These are phyloP conservation scores for Mus musculus DNA, from an alignment of 2,113 vertebrate genomes.

Conservation along the genomic window DNA sequence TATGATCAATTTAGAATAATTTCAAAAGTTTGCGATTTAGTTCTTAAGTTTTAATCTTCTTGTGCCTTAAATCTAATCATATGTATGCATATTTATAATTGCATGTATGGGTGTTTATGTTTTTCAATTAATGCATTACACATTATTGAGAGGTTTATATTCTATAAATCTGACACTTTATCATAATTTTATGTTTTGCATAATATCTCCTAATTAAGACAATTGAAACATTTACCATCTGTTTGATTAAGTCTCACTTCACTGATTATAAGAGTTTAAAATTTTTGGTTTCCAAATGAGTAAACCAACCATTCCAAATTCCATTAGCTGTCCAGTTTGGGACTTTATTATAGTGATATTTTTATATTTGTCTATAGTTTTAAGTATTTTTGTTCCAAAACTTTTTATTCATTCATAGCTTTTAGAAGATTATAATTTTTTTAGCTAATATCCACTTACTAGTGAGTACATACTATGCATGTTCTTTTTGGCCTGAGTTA, in stretches of 20 bases:
- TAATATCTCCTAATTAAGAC: slow-evolving; percentile 3
- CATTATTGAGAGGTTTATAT: background rate
- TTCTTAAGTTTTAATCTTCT: background rate
- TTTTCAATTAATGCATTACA: background rate
- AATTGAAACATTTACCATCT: background rate
- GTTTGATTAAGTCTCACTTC: background rate
- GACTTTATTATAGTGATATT: background rate
- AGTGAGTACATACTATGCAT: too few species aligned
- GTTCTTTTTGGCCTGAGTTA: too few species aligned
- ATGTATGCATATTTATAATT: background rate
- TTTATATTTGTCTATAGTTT: background rate
- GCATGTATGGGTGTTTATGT: background rate
- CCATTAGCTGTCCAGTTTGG: background rate
- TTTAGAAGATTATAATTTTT: background rate
- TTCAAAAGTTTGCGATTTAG: background rate
- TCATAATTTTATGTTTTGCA: background rate
- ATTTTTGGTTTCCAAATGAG: background rate
- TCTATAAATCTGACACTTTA: background rate
- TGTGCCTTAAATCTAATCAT: background rate
- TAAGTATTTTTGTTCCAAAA: background rate
- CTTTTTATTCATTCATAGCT: background rate
- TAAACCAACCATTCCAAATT: background rate
- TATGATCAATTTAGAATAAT: background rate
- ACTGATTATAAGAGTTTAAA: background rate
- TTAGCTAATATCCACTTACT: too few species aligned